Base-by-base conservation (phyloP, 2,888 invertebrate genomes). In the Corythucha ciliata region DNA sequence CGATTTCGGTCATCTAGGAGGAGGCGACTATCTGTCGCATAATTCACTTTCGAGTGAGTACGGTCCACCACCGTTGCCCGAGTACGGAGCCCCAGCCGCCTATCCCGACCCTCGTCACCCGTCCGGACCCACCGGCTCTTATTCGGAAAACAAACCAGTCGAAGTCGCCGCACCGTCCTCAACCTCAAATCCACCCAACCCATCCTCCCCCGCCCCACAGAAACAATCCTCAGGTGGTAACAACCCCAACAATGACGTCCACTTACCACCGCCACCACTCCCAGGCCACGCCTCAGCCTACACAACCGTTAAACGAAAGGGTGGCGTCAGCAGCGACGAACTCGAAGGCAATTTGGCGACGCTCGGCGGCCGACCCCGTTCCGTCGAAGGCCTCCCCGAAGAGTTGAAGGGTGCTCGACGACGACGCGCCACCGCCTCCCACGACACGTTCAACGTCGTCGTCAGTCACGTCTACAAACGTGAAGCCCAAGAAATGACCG, bases 51-150 rank as follows among this genome's bases (percentile, higher is more conserved):
- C 74, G 42, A 73, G 74, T 52, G 86, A 86, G 65, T 86, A 85
- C 61, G 84, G 83, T 16, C 74, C 81, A 44, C 74, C 77, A 36
- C 59, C 58, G 24, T 67, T 72, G 60, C 80, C 79, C 55, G 83
- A 82, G 63, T 84, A 82, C 60, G 81, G 81, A 26, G 76, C 83
- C 44, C 85, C 86, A 25, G 68, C 72, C 57, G 87, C 84, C 12
- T 87, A 79, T 73, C 84, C 86, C 25, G 90, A 90, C 69, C 89
- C 90, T 16, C 75, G 90, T 63, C 87, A 89, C 63, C 90, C 88
- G 2, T 83, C 74, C 58, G 68, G 88, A 64, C 83, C 87, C 12
- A 75, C 82, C 46, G 88, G 87, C 46, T 83, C 88, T 4, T 62
- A 61, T 54, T 62, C 89, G 10, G 90, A 90, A 67, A 84, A 82